phyloP scores from a whole-genome alignment of 35 echinoderm and acorn worm species.

The Holothuria glaberrima region DNA sequence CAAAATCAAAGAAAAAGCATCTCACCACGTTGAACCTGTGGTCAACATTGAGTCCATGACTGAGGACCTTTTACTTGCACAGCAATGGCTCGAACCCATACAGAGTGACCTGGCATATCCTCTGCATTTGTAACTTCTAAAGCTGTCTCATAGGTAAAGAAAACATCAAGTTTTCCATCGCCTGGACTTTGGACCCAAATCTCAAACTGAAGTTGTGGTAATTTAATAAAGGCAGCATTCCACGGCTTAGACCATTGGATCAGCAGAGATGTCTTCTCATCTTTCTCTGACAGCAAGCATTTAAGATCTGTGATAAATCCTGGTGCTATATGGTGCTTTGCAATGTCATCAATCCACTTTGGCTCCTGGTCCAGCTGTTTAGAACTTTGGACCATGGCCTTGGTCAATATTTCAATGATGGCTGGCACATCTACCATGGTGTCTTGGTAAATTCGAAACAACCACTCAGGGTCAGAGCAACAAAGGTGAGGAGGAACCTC shows the following conservation, averaged over 20 bases:
- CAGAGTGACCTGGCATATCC: neutral
- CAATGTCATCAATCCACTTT: neutral
- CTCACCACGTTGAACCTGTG: neutral
- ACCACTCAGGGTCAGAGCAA: constrained; percentile 90
- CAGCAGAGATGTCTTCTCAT: constrained; percentile 17
- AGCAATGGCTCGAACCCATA: constrained; percentile 17
- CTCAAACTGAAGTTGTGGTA: constrained; percentile 68
- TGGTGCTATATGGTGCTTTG: constrained; percentile 31
- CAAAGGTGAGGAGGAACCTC: constrained; percentile 91
- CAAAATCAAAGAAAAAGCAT: too few species aligned
- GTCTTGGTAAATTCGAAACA: constrained; percentile 95
- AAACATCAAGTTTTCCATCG: neutral
- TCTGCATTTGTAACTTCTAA: neutral
- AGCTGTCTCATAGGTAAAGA: neutral
- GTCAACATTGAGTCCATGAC: constrained; percentile 10
- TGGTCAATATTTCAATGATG: constrained; percentile 46
- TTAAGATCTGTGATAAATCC: constrained; percentile 34
- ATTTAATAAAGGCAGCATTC: constrained; percentile 70
- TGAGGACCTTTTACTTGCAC: constrained; percentile 35
- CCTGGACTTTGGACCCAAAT: constrained; percentile 76
- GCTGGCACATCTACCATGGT: constrained; percentile 78
- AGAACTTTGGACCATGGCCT: constrained; percentile 17
- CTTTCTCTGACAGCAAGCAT: constrained; percentile 26
- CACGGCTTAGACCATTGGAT: constrained; percentile 76
- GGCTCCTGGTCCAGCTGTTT: neutral